Conservation (phyloP, 2,113 vertebrate genomes). For the Ramphastos sulfuratus region DNA sequence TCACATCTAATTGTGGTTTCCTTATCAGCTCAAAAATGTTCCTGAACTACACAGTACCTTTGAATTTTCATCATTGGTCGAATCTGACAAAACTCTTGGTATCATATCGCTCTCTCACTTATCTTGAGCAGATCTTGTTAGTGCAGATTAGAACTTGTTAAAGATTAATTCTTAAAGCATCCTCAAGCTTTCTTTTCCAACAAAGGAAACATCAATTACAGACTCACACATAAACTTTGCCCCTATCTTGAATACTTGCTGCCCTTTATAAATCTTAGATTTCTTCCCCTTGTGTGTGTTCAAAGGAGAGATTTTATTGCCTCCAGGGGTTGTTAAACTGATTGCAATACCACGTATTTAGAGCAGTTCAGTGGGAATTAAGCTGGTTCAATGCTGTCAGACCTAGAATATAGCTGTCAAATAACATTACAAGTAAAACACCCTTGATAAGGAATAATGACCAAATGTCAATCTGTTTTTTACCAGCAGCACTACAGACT, state of each 20-base stretch:
- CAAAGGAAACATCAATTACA: slow-evolving; percentile 94
- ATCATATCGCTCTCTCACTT: slow-evolving; percentile 81
- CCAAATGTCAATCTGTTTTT: slow-evolving; percentile 84
- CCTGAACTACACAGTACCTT: slow-evolving; percentile 69
- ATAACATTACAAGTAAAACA: slow-evolving; percentile 88
- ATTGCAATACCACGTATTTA: slow-evolving; percentile 95
- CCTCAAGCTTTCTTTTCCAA: slow-evolving; percentile 85
- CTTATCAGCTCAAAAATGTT: slow-evolving; percentile 69
- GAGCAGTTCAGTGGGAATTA: slow-evolving; percentile 92
- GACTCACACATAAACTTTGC: slow-evolving; percentile 94
- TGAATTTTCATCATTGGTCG: slow-evolving; percentile 83
- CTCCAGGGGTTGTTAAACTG: slow-evolving; percentile 98
- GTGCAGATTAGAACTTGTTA: slow-evolving; percentile 95
- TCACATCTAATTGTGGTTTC: slow-evolving; percentile 52
- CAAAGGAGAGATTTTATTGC: slow-evolving; percentile 92
- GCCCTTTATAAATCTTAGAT: slow-evolving; percentile 92
- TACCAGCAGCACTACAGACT: slow-evolving; percentile 66
- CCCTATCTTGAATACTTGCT: slow-evolving; percentile 89
- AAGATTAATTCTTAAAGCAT: slow-evolving; percentile 96
- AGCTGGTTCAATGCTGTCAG: slow-evolving; percentile 93
- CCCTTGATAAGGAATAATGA: slow-evolving; percentile 93
- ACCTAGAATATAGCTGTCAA: slow-evolving; percentile 93
- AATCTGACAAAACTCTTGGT: slow-evolving; percentile 87
- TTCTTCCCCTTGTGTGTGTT: slow-evolving; percentile 90
- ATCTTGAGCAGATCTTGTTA: slow-evolving; percentile 86